phyloP scores from a whole-genome alignment of 2,113 vertebrate species.

The Larimichthys crocea region DNA sequence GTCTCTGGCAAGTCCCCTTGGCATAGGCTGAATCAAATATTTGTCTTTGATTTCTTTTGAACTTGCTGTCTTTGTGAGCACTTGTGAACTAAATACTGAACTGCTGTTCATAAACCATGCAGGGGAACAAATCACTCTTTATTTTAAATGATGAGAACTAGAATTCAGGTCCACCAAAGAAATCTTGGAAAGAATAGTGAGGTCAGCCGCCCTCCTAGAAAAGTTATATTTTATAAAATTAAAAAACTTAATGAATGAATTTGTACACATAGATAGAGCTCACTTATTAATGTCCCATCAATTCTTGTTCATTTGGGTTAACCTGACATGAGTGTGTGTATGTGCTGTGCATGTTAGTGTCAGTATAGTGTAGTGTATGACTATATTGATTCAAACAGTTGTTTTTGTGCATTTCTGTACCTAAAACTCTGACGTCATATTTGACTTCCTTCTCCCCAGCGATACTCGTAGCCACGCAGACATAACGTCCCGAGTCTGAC shows the following conservation, averaged over 20 bases:
- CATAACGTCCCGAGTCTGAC: constrained; percentile 88
- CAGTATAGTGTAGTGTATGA: neutral
- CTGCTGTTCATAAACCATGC: neutral
- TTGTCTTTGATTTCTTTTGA: neutral
- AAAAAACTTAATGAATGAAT: neutral
- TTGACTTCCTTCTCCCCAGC: constrained; percentile 94
- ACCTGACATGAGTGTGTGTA: neutral
- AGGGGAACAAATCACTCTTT: neutral
- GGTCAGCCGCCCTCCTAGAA: neutral
- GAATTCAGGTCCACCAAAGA: neutral
- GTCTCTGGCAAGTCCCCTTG: neutral
- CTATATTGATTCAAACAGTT: neutral
- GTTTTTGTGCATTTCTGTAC: constrained; percentile 75
- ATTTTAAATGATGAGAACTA: neutral
- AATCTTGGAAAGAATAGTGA: neutral
- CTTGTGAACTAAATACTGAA: neutral
- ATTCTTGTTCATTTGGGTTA: neutral
- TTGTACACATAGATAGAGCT: neutral
- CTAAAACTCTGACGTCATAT: constrained; percentile 92
- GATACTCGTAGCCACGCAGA: constrained; percentile 93
- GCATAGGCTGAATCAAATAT: neutral
- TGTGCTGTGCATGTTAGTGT: neutral
- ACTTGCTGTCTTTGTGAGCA: neutral
- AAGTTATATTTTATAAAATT: neutral
- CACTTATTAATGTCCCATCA: neutral